phyloP scores from a whole-genome alignment of 2,797 vertebrate species.

The Tokudaia tokunoshimensis region DNA sequence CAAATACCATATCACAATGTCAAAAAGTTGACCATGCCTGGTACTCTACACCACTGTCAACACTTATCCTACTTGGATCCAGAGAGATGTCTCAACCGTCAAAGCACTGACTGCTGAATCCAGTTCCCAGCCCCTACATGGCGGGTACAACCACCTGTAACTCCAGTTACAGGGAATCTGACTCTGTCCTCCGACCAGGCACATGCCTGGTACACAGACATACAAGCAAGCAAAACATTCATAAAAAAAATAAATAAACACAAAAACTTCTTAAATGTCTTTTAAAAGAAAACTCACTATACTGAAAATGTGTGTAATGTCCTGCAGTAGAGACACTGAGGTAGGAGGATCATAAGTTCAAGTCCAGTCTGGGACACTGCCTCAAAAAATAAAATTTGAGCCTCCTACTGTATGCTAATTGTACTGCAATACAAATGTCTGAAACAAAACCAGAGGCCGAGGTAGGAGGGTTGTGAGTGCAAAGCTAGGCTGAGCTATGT shows the following conservation, averaged over 20 bases:
- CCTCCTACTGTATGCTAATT: background rate
- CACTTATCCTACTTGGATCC: background rate
- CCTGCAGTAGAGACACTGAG: background rate
- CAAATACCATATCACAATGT: background rate
- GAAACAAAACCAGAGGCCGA: background rate
- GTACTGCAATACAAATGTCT: background rate
- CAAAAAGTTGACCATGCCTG: background rate
- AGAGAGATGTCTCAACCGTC: background rate
- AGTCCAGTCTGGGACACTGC: background rate
- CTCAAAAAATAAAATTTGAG: background rate
- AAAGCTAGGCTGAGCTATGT: background rate
- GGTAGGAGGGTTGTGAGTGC: background rate
- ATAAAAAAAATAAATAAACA: background rate
- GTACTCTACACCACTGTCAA: background rate
- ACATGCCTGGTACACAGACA: background rate
- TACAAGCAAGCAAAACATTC: background rate
- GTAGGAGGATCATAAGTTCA: background rate
- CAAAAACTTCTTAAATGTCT: background rate
- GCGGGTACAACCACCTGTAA: background rate
- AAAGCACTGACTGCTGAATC: background rate
- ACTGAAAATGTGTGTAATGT: background rate
- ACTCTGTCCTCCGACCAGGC: background rate
- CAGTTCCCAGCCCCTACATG: background rate
- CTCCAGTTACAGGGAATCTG: background rate
- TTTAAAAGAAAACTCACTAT: background rate